Base-by-base conservation (phyloP, 2,113 vertebrate species). In the Saiga tatarica region DNA sequence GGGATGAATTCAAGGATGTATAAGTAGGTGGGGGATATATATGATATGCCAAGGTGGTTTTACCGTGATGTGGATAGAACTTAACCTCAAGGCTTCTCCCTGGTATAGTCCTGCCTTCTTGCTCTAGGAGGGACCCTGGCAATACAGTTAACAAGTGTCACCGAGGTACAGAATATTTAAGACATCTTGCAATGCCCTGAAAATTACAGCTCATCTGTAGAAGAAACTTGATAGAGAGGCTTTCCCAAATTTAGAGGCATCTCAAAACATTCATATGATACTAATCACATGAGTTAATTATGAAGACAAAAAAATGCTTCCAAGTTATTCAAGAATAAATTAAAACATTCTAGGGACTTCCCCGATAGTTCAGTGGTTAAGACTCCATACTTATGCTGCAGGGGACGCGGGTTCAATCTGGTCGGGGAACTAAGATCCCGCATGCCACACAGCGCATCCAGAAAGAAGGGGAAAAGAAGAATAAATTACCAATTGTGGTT, bases 231-330 rank as follows among this genome's bases (percentile, higher is more conserved):
- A 50, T 94, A 39, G 2, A 50, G n/a, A 87, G 3, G 19, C 74
- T 85, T 95, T 45, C 42, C n/a, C 39, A 90, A 64, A 76, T 78
- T 96, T 97, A 50, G 67, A 91, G 23, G 28, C 59, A 87, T n/a
- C 60, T 16, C 79, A 59, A 45, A 94, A 96, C 33, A 17, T 71
- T 53, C 74, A 6, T 9, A 47, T 76, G 45, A 26, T 13, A n/a
- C 45, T 53, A 57, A 19, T 67, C 82, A 39, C 50, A 13, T 74
- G 36, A 85, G 84, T 85, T 33, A 84, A 11, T 64, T 90, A n/a
- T 45, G 52, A 95, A 94, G 9, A 45, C 57, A 57, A 78, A 93
- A 71, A 71, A 8, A 55, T 45, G 74, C 17, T 59, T 79, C 8
- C 28, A 91, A n/a, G 55, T 89, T 57, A 30, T 57, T 89, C 17